Evolutionary conservation across 2,113 vertebrate genomes (phyloP).

Genomic region (Daphoenositta chrysoptera): DNA sequence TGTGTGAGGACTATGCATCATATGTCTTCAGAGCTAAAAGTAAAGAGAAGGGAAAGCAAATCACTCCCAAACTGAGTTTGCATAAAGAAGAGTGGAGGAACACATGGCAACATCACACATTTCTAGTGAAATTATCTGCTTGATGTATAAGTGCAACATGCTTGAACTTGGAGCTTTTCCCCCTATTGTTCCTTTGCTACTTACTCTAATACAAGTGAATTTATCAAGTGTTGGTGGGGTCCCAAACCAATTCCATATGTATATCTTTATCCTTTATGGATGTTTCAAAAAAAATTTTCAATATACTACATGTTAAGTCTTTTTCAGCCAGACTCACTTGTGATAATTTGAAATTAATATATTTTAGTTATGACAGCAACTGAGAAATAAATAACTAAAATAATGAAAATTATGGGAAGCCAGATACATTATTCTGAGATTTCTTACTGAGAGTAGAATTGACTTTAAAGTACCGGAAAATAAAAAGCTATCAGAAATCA

Average conservation of each 20-base stretch:
- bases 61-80: neutral
- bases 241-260: neutral
- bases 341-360: no score
- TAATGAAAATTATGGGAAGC: neutral
- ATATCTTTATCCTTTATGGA: neutral
- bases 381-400: neutral
- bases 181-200: neutral
- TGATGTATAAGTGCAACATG: neutral
- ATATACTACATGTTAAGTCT: neutral
- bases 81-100: neutral
- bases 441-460: neutral
- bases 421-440: neutral
- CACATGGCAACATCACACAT: neutral
- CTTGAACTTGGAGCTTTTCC: neutral
- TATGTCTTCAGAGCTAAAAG: neutral
- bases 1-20: neutral
- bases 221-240: neutral
- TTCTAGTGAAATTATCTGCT: neutral
- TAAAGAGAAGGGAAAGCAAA: neutral
- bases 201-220: neutral
- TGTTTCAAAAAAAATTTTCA: slow-evolving; percentile 9
- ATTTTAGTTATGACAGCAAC: neutral
- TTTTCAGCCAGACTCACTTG: neutral
- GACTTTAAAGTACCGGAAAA: neutral
- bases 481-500: neutral